Base-by-base conservation (phyloP, 2,113 vertebrate genomes). In the Dicrurus megarhynchus region DNA sequence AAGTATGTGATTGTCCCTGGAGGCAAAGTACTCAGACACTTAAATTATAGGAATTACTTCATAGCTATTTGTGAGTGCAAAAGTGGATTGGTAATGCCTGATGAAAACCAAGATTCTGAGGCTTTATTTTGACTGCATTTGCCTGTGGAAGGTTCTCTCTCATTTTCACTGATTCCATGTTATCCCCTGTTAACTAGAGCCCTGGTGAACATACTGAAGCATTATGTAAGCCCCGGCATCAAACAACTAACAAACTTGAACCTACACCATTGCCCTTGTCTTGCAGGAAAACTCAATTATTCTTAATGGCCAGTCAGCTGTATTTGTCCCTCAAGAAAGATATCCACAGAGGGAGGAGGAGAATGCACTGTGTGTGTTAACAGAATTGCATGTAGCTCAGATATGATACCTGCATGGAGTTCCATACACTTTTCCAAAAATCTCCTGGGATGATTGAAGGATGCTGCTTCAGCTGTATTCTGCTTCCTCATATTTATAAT, bases 1-100 rank as follows among this genome's bases (percentile, higher is more conserved):
- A 93, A 92, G 37, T 63, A 87, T 33, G 50, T 67, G 69, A 84
- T 81, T 71, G 33, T 44, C 56, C 81, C 89, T 76, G 44, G 49
- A 75, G 73, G 93, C 60, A 75, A 93, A 91, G 39, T 91, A 81
- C n/a, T 89, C 80, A 94, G 87, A 91, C 73, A 74, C 56, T 87
- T 70, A 75, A 94, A 94, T 94, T 87, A 77, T 35, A 87, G 63
- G 52, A 84, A 89, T 93, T 87, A 65, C 20, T 41, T 37, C 0
- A 5, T 37, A 67, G 30, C 37, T 78, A 63, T 35, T 89, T 93
- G 46, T 81, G 64, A 30, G 46, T 77, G 33, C 33, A 95, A 52
- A 44, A 89, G 14, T 35, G 10, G 60, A 22, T 70, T 77, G 18
- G 63, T 67, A 84, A 91, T 69, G 9, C 26, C 26, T 32, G 52